Evolutionary conservation across 1,140 invertebrate genomes (phyloP).

Genomic region (Atta colombica): DNA sequence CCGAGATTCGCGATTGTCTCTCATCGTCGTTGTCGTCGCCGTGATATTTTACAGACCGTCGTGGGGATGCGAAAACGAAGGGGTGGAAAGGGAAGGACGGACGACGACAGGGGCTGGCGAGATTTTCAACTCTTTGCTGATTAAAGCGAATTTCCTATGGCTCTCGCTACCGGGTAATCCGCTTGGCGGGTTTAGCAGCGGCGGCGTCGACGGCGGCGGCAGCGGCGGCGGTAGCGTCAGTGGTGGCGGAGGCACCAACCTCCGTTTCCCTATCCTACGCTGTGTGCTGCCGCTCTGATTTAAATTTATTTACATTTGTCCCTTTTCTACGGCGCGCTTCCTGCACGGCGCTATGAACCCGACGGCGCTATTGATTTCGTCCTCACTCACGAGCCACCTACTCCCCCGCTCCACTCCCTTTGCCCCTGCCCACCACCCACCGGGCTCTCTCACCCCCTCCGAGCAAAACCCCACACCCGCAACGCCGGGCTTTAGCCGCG

Average conservation of each 20-base stretch:
- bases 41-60: constrained; percentile 53
- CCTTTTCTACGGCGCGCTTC: constrained; percentile 75
- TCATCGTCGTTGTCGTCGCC: constrained; percentile 10
- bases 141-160: constrained; percentile 75
- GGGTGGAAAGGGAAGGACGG: not conserved
- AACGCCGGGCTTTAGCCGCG: constrained; percentile 70
- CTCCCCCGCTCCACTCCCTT: not conserved
- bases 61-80: constrained; percentile 9
- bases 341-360: constrained; percentile 75
- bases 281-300: constrained; percentile 69
- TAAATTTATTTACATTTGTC: constrained; percentile 81
- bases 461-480: constrained; percentile 44
- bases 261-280: constrained; percentile 57
- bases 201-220: constrained; percentile 11
- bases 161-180: constrained; percentile 72
- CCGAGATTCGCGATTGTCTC: constrained; percentile 66
- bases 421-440: not conserved
- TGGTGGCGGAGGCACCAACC: constrained; percentile 21
- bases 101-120: constrained; percentile 14
- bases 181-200: constrained; percentile 69
- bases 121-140: constrained; percentile 74
- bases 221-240: not conserved
- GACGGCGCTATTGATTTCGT: constrained; percentile 78
- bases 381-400: constrained; percentile 75
- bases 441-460: constrained; percentile 28